A percentile compares a stretch with the other conserved stretches of the same genome.
Conservation (phyloP, 2,113 vertebrate species). For the Microcebus griseorufus region DNA sequence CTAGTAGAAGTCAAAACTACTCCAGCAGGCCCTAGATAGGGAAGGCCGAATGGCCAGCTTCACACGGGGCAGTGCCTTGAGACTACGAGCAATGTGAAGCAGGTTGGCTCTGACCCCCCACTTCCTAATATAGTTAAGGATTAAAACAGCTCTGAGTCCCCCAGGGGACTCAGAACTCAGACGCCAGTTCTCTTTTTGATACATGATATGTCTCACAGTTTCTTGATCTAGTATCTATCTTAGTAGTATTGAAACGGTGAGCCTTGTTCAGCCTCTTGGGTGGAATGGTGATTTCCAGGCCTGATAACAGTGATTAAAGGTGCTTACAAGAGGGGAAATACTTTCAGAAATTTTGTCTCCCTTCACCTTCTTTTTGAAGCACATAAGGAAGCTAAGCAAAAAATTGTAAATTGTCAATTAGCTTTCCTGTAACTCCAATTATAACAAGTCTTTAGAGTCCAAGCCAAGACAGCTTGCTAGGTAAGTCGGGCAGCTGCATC, state of each 20-base stretch:
- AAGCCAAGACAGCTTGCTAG: neutral
- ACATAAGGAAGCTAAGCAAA: neutral
- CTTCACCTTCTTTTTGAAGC: neutral
- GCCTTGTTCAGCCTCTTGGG: neutral
- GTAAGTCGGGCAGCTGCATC: neutral
- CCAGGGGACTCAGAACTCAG: neutral
- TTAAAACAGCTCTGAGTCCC: neutral
- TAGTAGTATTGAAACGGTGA: neutral
- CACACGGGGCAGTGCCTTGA: neutral
- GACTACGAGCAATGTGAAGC: neutral
- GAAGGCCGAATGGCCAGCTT: neutral
- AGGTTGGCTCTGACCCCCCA: neutral
- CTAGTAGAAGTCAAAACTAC: neutral
- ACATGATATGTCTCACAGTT: neutral
- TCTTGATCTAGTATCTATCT: neutral
- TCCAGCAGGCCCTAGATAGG: neutral
- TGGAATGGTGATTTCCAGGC: neutral
- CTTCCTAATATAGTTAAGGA: neutral
- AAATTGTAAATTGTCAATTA: neutral
- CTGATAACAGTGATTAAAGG: neutral
- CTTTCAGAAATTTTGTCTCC: neutral
- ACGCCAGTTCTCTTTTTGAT: neutral
- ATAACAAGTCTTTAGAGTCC: neutral
- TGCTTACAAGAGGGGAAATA: neutral
- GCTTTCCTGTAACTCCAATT: neutral